Percentiles rank a stretch among this genome's conserved stretches.
Conservation (phyloP, 2,797 vertebrate genomes). For the Pelodytes ibericus region DNA sequence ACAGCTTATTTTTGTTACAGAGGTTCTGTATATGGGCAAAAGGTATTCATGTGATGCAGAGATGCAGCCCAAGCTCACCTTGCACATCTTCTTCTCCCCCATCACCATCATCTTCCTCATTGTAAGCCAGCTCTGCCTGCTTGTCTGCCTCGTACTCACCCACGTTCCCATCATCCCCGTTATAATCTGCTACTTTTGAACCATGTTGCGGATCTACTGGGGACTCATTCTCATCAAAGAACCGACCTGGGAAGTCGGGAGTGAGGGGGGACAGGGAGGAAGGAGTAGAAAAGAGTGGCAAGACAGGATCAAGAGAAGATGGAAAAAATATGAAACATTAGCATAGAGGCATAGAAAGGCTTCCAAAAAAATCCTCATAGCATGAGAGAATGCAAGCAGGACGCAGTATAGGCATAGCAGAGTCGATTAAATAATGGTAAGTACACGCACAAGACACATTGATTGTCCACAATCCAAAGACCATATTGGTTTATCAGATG, state of each 20-base stretch:
- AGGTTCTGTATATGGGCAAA: no score
- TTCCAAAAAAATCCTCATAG: no score
- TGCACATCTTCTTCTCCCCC: conserved; percentile 99
- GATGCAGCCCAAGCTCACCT: conserved; percentile 91
- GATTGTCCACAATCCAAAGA: no score
- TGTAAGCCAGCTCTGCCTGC: conserved; percentile 99
- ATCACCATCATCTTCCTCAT: conserved; percentile 99
- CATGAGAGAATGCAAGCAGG: no score
- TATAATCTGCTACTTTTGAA: conserved; percentile 99
- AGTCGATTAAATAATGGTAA: no score
- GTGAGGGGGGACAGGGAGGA: conserved; percentile 70
- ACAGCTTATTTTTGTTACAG: no score
- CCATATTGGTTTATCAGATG: no score
- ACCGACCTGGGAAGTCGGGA: conserved; percentile 95
- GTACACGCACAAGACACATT: no score
- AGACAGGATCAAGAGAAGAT: conserved; percentile 44
- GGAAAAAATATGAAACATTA: conserved; percentile 58
- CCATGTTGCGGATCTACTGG: conserved; percentile 98
- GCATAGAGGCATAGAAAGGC: no score
- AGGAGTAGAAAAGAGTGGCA: conserved; percentile 65
- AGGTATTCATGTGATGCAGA: conserved; percentile 64
- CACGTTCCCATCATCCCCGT: conserved; percentile 99
- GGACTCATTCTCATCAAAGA: conserved; percentile 99
- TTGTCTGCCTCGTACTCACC: conserved; percentile 99
- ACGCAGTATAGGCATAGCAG: no score